Percentiles rank a stretch among this genome's conserved stretches.
phyloP scores from a whole-genome alignment of 2,113 vertebrate species.

The Platichthys flesus region DNA sequence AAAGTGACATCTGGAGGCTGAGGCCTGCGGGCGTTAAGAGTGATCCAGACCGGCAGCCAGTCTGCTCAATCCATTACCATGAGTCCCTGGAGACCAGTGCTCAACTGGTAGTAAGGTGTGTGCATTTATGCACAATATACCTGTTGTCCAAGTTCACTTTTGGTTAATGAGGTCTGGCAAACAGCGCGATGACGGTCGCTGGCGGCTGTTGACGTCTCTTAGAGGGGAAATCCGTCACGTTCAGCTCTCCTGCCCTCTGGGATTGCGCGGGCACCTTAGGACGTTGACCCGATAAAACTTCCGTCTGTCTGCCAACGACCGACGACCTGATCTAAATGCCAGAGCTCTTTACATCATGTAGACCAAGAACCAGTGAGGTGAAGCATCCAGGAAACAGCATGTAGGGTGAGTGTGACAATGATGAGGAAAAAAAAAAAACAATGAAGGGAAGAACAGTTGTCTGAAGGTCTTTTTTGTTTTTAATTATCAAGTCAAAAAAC shows the following conservation, averaged over 20 bases:
- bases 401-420: neutral
- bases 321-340: conserved; percentile 16
- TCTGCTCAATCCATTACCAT: conserved; percentile 51
- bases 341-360: neutral
- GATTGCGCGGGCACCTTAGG: conserved; percentile 41
- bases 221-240: conserved; percentile 61
- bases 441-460: conserved; percentile 2
- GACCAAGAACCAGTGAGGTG: neutral
- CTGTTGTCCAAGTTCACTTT: conserved; percentile 18
- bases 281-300: conserved; percentile 49
- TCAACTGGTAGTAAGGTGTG: conserved; percentile 57
- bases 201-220: conserved; percentile 54
- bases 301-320: conserved; percentile 1
- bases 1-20: conserved; percentile 71
- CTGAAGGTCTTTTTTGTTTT: conserved; percentile 42
- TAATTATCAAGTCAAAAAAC: conserved; percentile 69
- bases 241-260: conserved; percentile 15
- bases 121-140: neutral
- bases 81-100: conserved; percentile 59
- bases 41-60: conserved; percentile 58
- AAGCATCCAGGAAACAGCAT: neutral
- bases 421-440: conserved; percentile 6
- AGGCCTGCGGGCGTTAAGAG: conserved; percentile 47
- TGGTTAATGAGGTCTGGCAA: conserved; percentile 58
- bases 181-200: conserved; percentile 20